These are phyloP conservation scores for Tricholauxania praeusta DNA, from an alignment of 2,888 invertebrate species.

Conservation along the genomic window DNA sequence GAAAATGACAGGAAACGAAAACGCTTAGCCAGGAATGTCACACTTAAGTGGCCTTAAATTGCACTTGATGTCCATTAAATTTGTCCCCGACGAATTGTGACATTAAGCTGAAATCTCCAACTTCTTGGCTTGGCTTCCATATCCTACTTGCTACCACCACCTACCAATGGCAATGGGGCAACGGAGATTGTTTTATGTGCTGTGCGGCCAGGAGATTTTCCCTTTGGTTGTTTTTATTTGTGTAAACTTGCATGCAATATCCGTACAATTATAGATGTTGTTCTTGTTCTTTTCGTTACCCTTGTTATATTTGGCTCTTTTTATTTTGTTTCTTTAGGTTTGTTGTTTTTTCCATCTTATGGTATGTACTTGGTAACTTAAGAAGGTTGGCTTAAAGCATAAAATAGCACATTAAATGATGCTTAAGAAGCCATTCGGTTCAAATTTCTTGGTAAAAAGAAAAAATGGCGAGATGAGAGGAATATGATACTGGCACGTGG, in stretches of 20 bases:
- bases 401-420: slow-evolving; percentile 24
- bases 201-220: too few species aligned
- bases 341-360: not conserved
- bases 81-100: slow-evolving; percentile 26
- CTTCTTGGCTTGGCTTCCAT: too few species aligned
- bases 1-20: not conserved
- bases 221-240: not conserved
- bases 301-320: too few species aligned
- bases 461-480: too few species aligned
- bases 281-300: slow-evolving; percentile 3
- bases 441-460: not conserved
- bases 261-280: not conserved
- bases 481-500: too few species aligned
- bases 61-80: slow-evolving; percentile 34
- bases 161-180: too few species aligned
- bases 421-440: not conserved
- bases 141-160: too few species aligned
- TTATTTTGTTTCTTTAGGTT: not conserved
- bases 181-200: slow-evolving; percentile 1
- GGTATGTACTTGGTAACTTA: not conserved
- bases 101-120: not conserved
- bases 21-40: slow-evolving; percentile 2
- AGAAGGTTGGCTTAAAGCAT: slow-evolving; percentile 20
- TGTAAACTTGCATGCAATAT: not conserved
- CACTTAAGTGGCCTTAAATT: slow-evolving; percentile 29